Base-by-base conservation (phyloP, 2,797 vertebrate genomes). In the Columba guinea region DNA sequence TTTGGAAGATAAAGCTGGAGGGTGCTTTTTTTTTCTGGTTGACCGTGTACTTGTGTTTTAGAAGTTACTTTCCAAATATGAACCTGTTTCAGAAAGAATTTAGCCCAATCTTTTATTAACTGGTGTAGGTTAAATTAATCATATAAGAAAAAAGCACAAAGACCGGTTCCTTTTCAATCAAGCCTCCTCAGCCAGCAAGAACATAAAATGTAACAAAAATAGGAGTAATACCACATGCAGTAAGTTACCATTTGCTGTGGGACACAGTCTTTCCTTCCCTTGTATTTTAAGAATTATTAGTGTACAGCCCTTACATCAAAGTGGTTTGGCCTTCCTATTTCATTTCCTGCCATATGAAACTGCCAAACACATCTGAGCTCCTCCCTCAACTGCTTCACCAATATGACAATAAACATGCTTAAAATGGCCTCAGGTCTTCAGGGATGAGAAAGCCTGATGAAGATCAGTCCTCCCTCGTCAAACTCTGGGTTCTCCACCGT, bases 271-370 rank as follows among this genome's bases (percentile, higher is more conserved):
- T 84, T 77, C 86, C 60, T 87, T 92, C 85, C 48, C 67, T 77
- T 70, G 69, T 64, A 69, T 82, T 95, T 91, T 52, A 90, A 71
- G 74, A 73, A 67, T 88, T 87, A 46, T 27, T 79, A 84, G 84
- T 64, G 86, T 77, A 87, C 32, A 74, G 80, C 63, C 83, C 79
- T 82, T 63, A 89, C 86, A 92, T 95, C 93, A 90, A 93, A 97
- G 95, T 89, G 86, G 22, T 11, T 87, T 75, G 81, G 84, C 35
- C 56, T 84, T 93, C 73, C 58, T 27, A 24, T 82, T 93, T 90
- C 93, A 92, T 96, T 96, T 95, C 93, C 94, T 94, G 93, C 80
- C 35, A 2, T 69, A 84, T 88, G 81, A 78, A 96, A 84, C 88
- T 86, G 88, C 81, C 88, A 88, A 55, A 51, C 41, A 20, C 63